A percentile compares a stretch with the other conserved stretches of the same genome.
Evolutionary conservation across 1,140 invertebrate species (phyloP).

Genomic region (Eriosoma lanigerum): DNA sequence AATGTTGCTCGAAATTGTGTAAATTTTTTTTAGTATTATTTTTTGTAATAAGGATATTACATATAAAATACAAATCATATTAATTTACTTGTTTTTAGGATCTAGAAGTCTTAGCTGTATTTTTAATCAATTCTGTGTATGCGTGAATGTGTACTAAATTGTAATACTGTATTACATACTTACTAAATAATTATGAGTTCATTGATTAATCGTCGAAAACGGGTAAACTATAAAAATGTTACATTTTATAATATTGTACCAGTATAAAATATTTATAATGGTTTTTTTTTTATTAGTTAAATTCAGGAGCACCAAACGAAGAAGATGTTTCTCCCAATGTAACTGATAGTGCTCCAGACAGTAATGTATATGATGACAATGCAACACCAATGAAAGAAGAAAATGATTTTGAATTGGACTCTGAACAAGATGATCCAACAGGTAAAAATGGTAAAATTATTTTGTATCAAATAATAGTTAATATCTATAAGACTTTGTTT

Average conservation of each 20-base stretch:
- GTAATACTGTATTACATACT: background rate
- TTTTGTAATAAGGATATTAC: no score
- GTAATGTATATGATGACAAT: constrained; percentile 38
- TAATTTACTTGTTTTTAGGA: background rate
- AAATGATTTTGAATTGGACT: constrained; percentile 58
- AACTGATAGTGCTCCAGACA: constrained; percentile 14
- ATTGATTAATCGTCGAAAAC: constrained; percentile 40
- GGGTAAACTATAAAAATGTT: constrained; percentile 7
- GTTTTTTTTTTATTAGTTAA: constrained; percentile 12
- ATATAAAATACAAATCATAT: no score
- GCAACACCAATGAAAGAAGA: constrained; percentile 54
- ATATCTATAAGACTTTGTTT: background rate
- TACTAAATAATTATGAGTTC: background rate
- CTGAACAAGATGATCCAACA: constrained; percentile 61
- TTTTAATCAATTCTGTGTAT: background rate
- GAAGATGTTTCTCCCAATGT: constrained; percentile 16
- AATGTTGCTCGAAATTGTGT: no score
- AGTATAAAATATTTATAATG: background rate
- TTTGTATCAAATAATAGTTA: background rate
- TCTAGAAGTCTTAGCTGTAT: background rate
- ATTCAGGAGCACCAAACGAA: constrained; percentile 25
- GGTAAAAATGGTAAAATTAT: constrained; percentile 65
- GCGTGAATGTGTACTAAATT: background rate
- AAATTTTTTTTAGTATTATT: no score
- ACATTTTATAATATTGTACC: no score